These are phyloP conservation scores for Drosophila mercatorum DNA, from an alignment of 2,888 invertebrate genomes.

Conservation along the genomic window DNA sequence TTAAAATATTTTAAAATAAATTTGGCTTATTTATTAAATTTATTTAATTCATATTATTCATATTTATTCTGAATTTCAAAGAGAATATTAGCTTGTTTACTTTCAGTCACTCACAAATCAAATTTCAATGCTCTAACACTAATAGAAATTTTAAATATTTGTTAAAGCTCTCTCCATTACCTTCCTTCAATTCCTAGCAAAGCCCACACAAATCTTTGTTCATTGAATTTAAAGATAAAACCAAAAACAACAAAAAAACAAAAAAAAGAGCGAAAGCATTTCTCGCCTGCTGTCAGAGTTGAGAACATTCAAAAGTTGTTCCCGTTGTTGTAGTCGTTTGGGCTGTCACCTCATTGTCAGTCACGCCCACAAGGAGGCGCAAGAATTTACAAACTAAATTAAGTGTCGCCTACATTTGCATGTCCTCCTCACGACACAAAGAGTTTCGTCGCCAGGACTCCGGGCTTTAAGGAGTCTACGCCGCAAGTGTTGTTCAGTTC, in stretches of 20 bases:
- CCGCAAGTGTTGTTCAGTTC: slow-evolving; percentile 11
- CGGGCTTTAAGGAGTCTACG: slow-evolving; percentile 2
- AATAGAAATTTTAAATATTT: background rate
- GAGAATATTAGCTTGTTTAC: no score
- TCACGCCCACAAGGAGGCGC: slow-evolving; percentile 58
- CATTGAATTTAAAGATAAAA: slow-evolving; percentile 5
- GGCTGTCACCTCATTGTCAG: slow-evolving; percentile 50
- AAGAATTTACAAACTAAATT: slow-evolving; percentile 73
- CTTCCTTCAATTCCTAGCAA: background rate
- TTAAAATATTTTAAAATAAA: no score
- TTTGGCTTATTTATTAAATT: no score
- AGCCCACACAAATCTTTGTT: slow-evolving; percentile 1
- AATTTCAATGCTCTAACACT: background rate
- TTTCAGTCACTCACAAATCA: background rate
- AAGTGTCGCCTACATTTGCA: slow-evolving; percentile 70
- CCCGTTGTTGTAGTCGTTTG: slow-evolving; percentile 19
- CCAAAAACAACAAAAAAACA: background rate
- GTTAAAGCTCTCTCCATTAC: background rate
- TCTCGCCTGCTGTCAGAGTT: slow-evolving; percentile 36
- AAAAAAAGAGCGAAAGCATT: slow-evolving; percentile 16
- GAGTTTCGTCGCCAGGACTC: slow-evolving; percentile 18
- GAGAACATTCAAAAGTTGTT: slow-evolving; percentile 28
- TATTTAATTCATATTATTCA: no score
- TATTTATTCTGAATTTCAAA: no score
- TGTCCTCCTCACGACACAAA: slow-evolving; percentile 31